These are phyloP conservation scores for Cromileptes altivelis DNA, from an alignment of 2,113 vertebrate species.

Conservation along the genomic window DNA sequence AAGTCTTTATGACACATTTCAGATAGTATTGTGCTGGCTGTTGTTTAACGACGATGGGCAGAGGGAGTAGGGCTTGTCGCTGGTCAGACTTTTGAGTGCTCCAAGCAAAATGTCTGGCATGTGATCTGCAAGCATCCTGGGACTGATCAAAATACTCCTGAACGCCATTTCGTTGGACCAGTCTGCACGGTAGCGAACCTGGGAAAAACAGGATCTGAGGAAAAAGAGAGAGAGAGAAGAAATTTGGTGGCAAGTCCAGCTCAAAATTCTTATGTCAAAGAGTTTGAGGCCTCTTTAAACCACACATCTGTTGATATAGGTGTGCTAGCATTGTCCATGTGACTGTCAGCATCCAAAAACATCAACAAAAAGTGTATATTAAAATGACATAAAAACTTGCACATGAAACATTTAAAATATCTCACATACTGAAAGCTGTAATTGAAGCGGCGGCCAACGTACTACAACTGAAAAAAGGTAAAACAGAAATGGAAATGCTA, in stretches of 20 bases:
- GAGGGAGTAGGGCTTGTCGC: slow-evolving; percentile 80
- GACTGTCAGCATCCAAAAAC: not conserved
- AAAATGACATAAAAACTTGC: too few species aligned
- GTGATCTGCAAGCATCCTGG: slow-evolving; percentile 95
- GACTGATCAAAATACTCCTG: slow-evolving; percentile 93
- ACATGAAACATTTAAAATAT: too few species aligned
- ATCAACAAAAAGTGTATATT: too few species aligned
- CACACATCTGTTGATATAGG: not conserved
- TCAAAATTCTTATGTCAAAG: not conserved
- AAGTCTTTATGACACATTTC: slow-evolving; percentile 39
- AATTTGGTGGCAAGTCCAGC: not conserved
- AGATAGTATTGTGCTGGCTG: slow-evolving; percentile 79
- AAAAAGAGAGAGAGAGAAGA: not conserved
- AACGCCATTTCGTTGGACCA: slow-evolving; percentile 91
- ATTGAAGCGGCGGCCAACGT: too few species aligned
- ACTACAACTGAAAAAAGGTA: too few species aligned
- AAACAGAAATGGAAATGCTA: too few species aligned
- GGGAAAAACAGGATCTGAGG: slow-evolving; percentile 89
- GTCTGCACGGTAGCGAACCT: slow-evolving; percentile 85
- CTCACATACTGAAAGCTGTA: too few species aligned
- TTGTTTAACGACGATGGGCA: slow-evolving; percentile 82
- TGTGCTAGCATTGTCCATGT: not conserved
- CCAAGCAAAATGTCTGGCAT: slow-evolving; percentile 91
- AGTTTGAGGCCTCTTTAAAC: not conserved
- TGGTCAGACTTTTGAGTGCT: slow-evolving; percentile 87